These are phyloP conservation scores for Burhinus oedicnemus DNA, from an alignment of 2,113 vertebrate genomes.

Conservation along the genomic window DNA sequence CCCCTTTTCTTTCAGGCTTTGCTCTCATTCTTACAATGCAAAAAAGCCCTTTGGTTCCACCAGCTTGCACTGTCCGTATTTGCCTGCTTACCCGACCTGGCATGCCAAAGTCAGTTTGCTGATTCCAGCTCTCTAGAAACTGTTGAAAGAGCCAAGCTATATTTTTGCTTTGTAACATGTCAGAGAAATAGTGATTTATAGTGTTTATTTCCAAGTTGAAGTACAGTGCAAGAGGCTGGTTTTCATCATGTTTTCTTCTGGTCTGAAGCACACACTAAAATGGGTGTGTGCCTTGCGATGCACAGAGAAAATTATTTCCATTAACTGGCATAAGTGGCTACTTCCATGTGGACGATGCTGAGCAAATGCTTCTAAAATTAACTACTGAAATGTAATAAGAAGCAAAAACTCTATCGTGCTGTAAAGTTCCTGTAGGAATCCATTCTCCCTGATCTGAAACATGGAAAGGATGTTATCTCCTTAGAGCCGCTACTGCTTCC, in stretches of 20 bases:
- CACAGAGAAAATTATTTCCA: neutral
- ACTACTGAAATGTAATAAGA: neutral
- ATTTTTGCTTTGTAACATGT: neutral
- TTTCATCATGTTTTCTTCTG: conserved; percentile 5
- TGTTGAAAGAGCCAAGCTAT: neutral
- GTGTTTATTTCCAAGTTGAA: neutral
- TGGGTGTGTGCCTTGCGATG: accelerated
- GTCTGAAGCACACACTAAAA: neutral
- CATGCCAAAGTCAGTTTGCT: neutral
- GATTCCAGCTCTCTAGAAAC: neutral
- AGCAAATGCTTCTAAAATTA: conserved; percentile 28
- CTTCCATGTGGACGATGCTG: neutral
- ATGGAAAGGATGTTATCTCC: neutral
- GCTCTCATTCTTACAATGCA: neutral
- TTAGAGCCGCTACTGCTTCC: neutral
- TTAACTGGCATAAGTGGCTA: neutral
- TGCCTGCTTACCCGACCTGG: neutral
- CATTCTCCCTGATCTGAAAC: neutral
- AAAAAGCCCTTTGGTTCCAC: neutral
- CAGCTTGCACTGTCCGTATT: neutral
- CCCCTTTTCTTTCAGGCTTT: neutral
- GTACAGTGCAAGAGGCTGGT: neutral
- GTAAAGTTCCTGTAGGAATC: neutral
- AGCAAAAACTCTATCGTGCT: neutral
- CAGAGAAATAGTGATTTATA: conserved; percentile 8